Evolutionary conservation across 2,113 vertebrate genomes (phyloP).

Genomic region (Calidris pugnax): DNA sequence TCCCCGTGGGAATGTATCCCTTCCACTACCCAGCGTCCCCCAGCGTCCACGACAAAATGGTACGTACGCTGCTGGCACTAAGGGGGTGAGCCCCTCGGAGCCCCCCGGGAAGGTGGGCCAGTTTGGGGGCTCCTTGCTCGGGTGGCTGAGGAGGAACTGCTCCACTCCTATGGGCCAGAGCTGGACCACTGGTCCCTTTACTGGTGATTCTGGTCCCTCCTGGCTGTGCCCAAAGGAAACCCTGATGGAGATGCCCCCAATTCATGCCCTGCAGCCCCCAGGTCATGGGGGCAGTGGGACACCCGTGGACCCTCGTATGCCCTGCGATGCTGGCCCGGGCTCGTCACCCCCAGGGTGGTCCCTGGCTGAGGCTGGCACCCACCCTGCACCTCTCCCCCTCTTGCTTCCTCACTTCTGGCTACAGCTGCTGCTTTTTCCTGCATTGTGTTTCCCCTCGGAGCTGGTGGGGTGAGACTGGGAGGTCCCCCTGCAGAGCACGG

Average conservation of each 20-base stretch:
- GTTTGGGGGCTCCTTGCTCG: neutral
- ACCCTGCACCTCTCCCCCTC: neutral
- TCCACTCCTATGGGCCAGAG: neutral
- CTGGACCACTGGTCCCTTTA: neutral
- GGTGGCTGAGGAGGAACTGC: neutral
- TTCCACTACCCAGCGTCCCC: constrained; percentile 92
- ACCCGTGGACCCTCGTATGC: fast-evolving
- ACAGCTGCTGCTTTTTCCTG: constrained; percentile 12
- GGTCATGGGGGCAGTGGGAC: neutral
- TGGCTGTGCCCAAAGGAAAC: fast-evolving
- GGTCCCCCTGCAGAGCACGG: fast-evolving
- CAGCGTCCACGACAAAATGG: constrained; percentile 91
- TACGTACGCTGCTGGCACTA: constrained; percentile 57
- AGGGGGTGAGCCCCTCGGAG: neutral
- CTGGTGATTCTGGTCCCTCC: neutral
- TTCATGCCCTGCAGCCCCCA: neutral
- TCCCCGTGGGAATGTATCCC: constrained; percentile 84
- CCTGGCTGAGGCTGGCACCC: neutral
- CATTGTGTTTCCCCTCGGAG: neutral
- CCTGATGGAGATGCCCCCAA: neutral
- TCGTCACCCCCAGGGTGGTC: neutral
- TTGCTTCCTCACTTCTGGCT: neutral
- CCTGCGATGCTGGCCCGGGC: neutral
- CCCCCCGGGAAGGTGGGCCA: fast-evolving
- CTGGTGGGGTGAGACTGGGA: neutral